Base-by-base conservation (phyloP, 2,113 vertebrate genomes). In the Syngnathoides biaculeatus region DNA sequence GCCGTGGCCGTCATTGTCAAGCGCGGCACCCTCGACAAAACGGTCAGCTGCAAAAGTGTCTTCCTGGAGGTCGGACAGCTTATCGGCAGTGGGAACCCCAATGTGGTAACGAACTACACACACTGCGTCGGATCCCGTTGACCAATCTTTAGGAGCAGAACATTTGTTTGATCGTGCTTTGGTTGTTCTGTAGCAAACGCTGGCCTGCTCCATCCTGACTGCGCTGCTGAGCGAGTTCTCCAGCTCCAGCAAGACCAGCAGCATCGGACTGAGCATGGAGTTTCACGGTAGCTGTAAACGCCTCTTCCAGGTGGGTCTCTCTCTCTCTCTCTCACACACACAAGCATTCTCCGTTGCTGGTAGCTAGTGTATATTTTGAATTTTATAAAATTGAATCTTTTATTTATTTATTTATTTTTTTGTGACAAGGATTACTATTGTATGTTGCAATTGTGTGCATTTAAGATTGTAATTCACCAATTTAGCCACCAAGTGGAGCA, bases 191-290 rank as follows among this genome's bases (percentile, higher is more conserved):
- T 90, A 99, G 97, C 97, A 99, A 95, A 99, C 96, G 0, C 88
- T 99, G 92, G 97, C 96, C 70, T 99, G 97, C 91, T 99, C 96
- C 90, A 98, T 98, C 90, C 92, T 99, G 74, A 98, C 94, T 0
- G 97, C 97, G 12, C 87, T 98, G 53, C 91, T 98, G 84, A 98
- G 95, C 13, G 97, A 99, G 86, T 99, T 99, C 88, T 98, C 97
- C 89, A 98, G 97, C 92, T 98, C 97, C 89, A 99, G 92, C 88
- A 99, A 99, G 92, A 98, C 97, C 84, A 98, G 97, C 92, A 99
- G 97, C 90, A 98, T 99, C 76, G 97, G 97, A 78, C 92, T 99
- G 80, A 98, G 96, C 86, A 98, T 99, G 97, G 97, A 99, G 89
- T 98, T 98, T 76, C 97, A 99, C 38, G 96, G 96, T 76, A 98